phyloP scores from a whole-genome alignment of 2,113 vertebrate genomes.

The Oreochromis tanganicae region DNA sequence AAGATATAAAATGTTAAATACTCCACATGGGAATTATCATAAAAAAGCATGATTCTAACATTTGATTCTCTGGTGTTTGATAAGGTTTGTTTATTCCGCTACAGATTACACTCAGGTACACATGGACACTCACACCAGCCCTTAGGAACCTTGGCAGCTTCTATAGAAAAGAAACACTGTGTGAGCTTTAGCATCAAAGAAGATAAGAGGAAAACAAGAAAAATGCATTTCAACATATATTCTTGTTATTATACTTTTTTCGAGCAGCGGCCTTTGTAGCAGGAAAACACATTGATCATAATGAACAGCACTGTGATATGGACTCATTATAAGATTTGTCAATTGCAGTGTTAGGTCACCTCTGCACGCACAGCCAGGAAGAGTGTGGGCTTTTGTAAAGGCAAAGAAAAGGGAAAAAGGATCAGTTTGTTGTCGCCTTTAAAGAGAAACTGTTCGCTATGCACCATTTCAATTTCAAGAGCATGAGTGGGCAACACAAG shows the following conservation, averaged over 20 bases:
- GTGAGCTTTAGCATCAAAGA: neutral
- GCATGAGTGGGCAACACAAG: slow-evolving; percentile 14
- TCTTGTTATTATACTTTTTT: neutral
- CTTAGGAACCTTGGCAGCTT: neutral
- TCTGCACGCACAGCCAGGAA: neutral
- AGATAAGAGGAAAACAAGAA: neutral
- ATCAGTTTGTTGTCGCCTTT: slow-evolving; percentile 2
- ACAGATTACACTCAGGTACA: neutral
- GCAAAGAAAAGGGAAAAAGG: neutral
- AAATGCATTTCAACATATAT: neutral
- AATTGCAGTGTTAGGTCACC: neutral
- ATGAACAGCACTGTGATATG: neutral
- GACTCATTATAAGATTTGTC: slow-evolving; percentile 17
- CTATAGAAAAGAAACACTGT: neutral
- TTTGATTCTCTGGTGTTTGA: neutral
- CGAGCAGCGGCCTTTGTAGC: neutral
- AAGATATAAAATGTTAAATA: neutral
- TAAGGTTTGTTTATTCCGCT: neutral
- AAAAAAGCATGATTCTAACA: neutral
- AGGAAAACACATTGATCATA: neutral
- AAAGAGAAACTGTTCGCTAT: neutral
- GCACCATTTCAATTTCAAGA: slow-evolving; percentile 10
- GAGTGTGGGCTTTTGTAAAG: slow-evolving; percentile 3
- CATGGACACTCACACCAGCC: neutral
- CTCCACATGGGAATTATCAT: neutral